Evolutionary conservation across 2,888 invertebrate species (phyloP).

Genomic region (Sclerodermus sp.): DNA sequence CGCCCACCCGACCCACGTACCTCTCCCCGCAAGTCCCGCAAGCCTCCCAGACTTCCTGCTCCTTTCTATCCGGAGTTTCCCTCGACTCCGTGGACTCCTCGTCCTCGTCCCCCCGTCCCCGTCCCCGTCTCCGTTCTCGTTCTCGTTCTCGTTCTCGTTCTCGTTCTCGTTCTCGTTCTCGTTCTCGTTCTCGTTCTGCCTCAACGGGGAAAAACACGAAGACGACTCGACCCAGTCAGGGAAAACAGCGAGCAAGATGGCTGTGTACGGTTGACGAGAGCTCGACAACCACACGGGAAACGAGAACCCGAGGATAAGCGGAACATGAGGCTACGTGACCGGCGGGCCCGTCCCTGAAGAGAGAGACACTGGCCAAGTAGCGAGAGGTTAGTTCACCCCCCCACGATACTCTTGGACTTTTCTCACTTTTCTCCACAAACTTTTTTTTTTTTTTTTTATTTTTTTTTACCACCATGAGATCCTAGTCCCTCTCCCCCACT

Average conservation of each 20-base stretch:
- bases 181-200: conserved; percentile 1
- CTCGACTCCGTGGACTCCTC: not conserved
- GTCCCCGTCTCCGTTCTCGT: conserved; percentile 13
- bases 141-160: conserved; percentile 6
- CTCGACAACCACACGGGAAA: conserved; percentile 32
- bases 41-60: conserved; percentile 9
- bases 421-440: no score
- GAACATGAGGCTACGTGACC: conserved; percentile 46
- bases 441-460: conserved; percentile 12
- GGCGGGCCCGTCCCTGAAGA: conserved; percentile 43
- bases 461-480: not conserved
- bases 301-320: conserved; percentile 31
- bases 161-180: not conserved
- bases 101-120: conserved; percentile 9
- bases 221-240: conserved; percentile 15
- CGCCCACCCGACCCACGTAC: conserved; percentile 11
- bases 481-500: not conserved
- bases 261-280: conserved; percentile 43
- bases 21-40: conserved; percentile 14
- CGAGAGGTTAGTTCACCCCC: conserved; percentile 31
- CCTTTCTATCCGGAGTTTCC: conserved; percentile 1
- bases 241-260: conserved; percentile 45
- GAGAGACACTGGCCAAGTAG: conserved; percentile 46
- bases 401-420: no score
- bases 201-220: conserved; percentile 2